Percentiles rank a stretch among this genome's conserved stretches.
Evolutionary conservation across 2,797 vertebrate genomes (phyloP).

Genomic region (Siniperca undulata): DNA sequence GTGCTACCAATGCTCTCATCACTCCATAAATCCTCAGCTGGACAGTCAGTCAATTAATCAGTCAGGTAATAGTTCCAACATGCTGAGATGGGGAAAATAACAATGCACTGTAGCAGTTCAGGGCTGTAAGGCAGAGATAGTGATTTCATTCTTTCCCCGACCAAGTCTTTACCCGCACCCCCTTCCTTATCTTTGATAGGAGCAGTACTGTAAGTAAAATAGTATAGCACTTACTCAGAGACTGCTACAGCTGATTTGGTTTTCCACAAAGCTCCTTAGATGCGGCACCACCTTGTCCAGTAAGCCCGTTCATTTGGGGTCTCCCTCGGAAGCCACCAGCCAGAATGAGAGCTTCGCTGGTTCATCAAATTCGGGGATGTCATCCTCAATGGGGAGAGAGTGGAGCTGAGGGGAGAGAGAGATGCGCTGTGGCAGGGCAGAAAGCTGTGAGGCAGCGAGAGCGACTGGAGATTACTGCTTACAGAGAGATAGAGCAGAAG

Average conservation of each 20-base stretch:
- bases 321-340: constrained; percentile 90
- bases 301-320: constrained; percentile 90
- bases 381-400: constrained; percentile 91
- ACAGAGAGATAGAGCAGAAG: constrained; percentile 58
- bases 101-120: constrained; percentile 24
- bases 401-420: constrained; percentile 85
- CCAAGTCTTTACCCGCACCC: constrained; percentile 15
- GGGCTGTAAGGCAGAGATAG: constrained; percentile 4
- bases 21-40: constrained; percentile 40
- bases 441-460: constrained; percentile 66
- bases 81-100: constrained; percentile 38
- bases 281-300: constrained; percentile 89
- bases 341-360: constrained; percentile 89
- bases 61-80: constrained; percentile 37
- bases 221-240: constrained; percentile 90
- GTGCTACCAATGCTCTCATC: constrained; percentile 44
- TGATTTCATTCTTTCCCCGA: constrained; percentile 21
- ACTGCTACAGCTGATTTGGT: constrained; percentile 85
- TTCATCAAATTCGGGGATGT: constrained; percentile 94
- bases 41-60: constrained; percentile 49
- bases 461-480: constrained; percentile 65
- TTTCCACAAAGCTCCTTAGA: constrained; percentile 90
- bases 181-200: constrained; percentile 26
- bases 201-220: constrained; percentile 45
- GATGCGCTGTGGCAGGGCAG: constrained; percentile 65